These are phyloP conservation scores for Mus caroli DNA, from an alignment of 2,797 vertebrate species.

Conservation along the genomic window DNA sequence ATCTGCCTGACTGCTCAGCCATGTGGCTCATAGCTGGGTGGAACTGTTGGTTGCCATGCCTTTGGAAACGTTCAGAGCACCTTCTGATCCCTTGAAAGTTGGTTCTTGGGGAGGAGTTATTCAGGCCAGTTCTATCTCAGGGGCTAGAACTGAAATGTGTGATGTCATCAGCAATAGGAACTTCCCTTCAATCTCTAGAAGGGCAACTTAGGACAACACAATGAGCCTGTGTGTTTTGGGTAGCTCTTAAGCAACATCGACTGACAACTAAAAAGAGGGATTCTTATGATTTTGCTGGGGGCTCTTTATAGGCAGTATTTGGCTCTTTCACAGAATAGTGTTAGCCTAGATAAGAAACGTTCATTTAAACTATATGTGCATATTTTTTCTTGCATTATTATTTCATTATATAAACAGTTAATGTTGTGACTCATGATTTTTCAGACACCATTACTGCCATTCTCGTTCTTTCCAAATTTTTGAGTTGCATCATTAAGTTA, in stretches of 20 bases:
- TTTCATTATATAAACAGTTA: not conserved
- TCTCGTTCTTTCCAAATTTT: not conserved
- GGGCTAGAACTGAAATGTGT: rapidly evolving
- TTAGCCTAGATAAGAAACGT: not conserved
- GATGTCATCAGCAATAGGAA: not conserved
- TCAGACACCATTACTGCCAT: not conserved
- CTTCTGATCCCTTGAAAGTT: not conserved
- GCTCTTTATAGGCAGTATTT: not conserved
- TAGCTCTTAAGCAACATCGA: not conserved
- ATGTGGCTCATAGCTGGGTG: not conserved
- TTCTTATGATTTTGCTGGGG: not conserved
- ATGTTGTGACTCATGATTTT: not conserved
- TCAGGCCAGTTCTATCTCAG: not conserved
- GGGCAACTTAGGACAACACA: not conserved
- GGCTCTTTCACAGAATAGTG: not conserved
- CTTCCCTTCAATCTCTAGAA: not conserved
- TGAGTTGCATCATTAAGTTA: not conserved
- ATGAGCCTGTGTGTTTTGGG: not conserved
- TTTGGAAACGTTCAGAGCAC: not conserved
- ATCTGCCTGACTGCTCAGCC: not conserved
- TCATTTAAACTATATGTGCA: too few relatives aligned
- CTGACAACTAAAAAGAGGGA: not conserved
- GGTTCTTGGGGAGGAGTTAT: not conserved
- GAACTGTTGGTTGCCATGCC: too few relatives aligned
- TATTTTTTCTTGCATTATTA: not conserved